Evolutionary conservation across 1,140 invertebrate species (phyloP), one percentile per base, ranked within the genome.

Genomic region (Papilio dardanus): DNA sequence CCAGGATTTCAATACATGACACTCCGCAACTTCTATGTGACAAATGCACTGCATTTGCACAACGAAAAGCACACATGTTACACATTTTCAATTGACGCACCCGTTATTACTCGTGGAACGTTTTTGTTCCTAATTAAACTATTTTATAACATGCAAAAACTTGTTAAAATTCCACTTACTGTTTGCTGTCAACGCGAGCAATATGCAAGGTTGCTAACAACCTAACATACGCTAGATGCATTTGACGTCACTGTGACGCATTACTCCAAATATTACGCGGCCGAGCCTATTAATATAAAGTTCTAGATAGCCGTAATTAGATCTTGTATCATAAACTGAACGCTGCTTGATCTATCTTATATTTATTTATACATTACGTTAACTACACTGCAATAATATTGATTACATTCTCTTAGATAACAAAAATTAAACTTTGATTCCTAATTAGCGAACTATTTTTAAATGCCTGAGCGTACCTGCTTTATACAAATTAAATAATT

Each of bases 231-330:
- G 76, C 79, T 81, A 77, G 75, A 81, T 81, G 71, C 71, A 54
- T 42, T 46, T 81, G 77, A 81, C 80, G 80, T 81, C 80, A 79
- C 74, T 28, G 50, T 77, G 76, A 74, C 77, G 74, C 74, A 74
- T 54, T 71, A 67, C 30, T 16, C 58, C 69, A 50, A 75, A 66
- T 54, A 74, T 71, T 71, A 74, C 68, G 40, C 31, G 66, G n/a
- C 46, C 37, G 12, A 62, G 62, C 67, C 30, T 66, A 58, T 54
- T 58, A 62, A 21, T 33, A 33, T 35, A 69, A 35, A 65, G 42
- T 54, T 77, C 54, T 31, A 69, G 30, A 69, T 68, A 68, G 33
- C 35, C 40, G 50, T 66, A 54, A 74, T 76, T 58, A 66, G 40
- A 67, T 58, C 66, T 37, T 14, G 35, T 37, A 37, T 37, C 10